Percentiles rank a stretch among this genome's conserved stretches.
phyloP scores from a whole-genome alignment of 2,113 vertebrate species.

The Sapajus apella region DNA sequence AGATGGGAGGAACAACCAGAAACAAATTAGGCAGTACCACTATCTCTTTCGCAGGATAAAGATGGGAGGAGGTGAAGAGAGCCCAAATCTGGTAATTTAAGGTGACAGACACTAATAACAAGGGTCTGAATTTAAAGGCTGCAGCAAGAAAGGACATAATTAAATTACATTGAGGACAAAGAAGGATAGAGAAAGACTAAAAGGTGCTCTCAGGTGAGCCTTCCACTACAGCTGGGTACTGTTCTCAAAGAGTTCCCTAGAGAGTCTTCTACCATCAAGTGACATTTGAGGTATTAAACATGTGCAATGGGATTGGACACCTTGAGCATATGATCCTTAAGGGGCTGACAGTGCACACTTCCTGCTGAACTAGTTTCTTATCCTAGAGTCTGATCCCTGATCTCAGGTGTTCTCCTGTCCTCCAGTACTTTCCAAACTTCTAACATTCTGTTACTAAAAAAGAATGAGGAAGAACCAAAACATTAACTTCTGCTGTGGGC shows the following conservation, averaged over 20 bases:
- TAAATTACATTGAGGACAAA: slow-evolving; percentile 81
- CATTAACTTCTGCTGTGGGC: not conserved
- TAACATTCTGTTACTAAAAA: slow-evolving; percentile 37
- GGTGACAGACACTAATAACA: slow-evolving; percentile 69
- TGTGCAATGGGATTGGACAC: slow-evolving; percentile 43
- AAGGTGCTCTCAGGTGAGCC: slow-evolving; percentile 66
- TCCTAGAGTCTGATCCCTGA: slow-evolving; percentile 63
- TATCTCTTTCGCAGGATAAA: slow-evolving; percentile 17
- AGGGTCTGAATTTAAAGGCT: slow-evolving; percentile 77
- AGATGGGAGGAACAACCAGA: not conserved
- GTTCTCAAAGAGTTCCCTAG: slow-evolving; percentile 45
- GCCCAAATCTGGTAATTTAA: slow-evolving; percentile 76
- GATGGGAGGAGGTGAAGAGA: slow-evolving; percentile 1
- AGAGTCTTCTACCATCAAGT: slow-evolving; percentile 47
- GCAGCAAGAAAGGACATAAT: slow-evolving; percentile 62
- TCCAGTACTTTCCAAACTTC: slow-evolving; percentile 34
- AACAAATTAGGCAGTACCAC: not conserved
- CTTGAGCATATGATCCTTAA: slow-evolving; percentile 69
- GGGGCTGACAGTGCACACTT: slow-evolving; percentile 61
- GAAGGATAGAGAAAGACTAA: slow-evolving; percentile 40
- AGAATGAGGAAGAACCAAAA: slow-evolving; percentile 46
- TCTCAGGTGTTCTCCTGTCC: slow-evolving; percentile 68
- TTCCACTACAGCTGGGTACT: slow-evolving; percentile 37
- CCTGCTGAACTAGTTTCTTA: slow-evolving; percentile 82
- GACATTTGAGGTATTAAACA: slow-evolving; percentile 75